Evolutionary conservation across 1,140 invertebrate genomes (phyloP), one percentile per base, ranked within the genome.

Genomic region (Cyclina sinensis): DNA sequence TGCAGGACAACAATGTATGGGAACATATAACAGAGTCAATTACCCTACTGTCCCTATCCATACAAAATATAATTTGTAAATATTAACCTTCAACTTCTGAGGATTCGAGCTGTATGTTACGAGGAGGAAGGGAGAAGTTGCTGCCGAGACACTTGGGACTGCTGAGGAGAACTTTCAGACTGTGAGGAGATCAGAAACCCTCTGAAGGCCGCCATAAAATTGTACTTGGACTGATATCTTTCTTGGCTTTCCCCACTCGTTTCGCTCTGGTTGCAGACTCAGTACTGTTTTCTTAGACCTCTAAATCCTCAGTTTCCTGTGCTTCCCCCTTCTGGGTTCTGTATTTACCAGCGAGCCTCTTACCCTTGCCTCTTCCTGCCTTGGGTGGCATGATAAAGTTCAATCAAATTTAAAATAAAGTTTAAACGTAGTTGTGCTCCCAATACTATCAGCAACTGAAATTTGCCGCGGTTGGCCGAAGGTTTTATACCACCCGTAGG

Each of bases 1-100:
- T 82, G 48, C 54, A 82, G 21, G 30, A 59, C 76, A 54, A 80
- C 76, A 80, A 80, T 80, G 76, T 80, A 80, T 80, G 48, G 76
- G 76, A 80, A 80, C 78, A 46, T 9, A 32, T 65, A 65, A 65
- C n/a, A 65, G n/a, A 24, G 16, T 39, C 16, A 73, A n/a, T 18
- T n/a, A n/a, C 24, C 30, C 68, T 73, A 18, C 16, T 30, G 7
- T 14, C 68, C 68, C 68, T n/a, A 73, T 73, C 32, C 68, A 73
- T 30, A 73, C 68, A 14, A 73, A 73, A 73, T 37, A 32, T n/a
- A n/a, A n/a, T n/a, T n/a, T n/a, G n/a, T n/a, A n/a, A n/a, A n/a
- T n/a, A n/a, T n/a, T n/a, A n/a, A n/a, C n/a, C 30, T 76, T 76
- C 11, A 76, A n/a, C 24, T 35, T 43, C 39, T n/a, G 39, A 76